Conservation (phyloP, 37 sponge, comb jelly and placozoan genomes). For the Diacarnus erythraeanus region DNA sequence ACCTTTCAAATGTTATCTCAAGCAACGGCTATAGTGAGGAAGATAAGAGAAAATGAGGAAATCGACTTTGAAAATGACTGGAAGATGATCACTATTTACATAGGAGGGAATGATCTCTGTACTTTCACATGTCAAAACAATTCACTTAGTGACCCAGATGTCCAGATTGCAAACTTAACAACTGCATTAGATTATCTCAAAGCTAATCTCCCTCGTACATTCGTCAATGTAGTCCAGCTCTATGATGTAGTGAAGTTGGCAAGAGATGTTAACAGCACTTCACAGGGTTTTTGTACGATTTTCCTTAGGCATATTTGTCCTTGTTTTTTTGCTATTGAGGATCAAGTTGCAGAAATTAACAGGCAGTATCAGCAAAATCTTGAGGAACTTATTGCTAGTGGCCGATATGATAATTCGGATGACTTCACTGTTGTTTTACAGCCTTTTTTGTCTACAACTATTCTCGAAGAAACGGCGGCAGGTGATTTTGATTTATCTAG, state of each 20-base stretch:
- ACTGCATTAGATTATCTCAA: background rate
- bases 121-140: background rate
- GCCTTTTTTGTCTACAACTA: background rate
- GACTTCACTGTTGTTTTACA: background rate
- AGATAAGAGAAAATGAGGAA: background rate
- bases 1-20: background rate
- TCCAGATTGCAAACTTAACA: background rate
- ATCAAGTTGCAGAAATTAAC: too few species aligned
- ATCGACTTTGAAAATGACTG: constrained; percentile 83
- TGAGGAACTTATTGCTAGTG: background rate
- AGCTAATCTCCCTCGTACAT: background rate
- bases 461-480: background rate
- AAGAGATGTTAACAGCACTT: too few species aligned
- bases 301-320: too few species aligned
- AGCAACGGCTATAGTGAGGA: background rate
- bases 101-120: constrained; percentile 85
- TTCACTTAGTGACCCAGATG: background rate
- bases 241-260: background rate
- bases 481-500: background rate
- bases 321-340: too few species aligned
- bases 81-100: constrained; percentile 76
- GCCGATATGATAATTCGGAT: background rate
- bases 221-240: constrained; percentile 7
- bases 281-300: too few species aligned
- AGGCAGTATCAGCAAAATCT: background rate